Base-by-base conservation (phyloP, 1,140 invertebrate genomes). In the Drosophila gunungcola region DNA sequence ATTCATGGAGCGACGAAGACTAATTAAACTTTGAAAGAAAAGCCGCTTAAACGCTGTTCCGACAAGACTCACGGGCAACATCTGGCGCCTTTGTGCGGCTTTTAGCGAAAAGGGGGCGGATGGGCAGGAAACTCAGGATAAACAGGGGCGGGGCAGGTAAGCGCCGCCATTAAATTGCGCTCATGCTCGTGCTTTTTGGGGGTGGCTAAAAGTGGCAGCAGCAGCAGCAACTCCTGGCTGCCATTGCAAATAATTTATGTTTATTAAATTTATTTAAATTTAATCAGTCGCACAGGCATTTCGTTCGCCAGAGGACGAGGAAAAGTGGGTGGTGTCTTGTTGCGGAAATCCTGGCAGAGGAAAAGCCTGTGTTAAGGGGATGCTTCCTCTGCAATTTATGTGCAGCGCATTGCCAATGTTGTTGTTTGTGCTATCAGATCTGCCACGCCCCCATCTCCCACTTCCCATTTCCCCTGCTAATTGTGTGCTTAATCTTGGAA, bases 181-280 rank as follows among this genome's bases (percentile, higher is more conserved):
- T 70, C 77, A 39, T 63, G 55, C 53, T 64, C 77, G 42, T n/a
- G 39, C 70, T 61, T 42, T 34, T 57, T 73, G 64, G 62, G 74
- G 82, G 54, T 76, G 81, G 76, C 39, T 52, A 52, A 52, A 39
- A 45, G 46, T 6, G n/a, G 48, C 46, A 13, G 46, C 27, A 32
- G 16, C 13, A 27, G 12, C 11, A 46, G 43, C 45, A 48, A 29
- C 48, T 73, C 25, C 58, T 42, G 78, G 63, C 48, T 73, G 76
- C 57, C 53, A 74, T 84, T 90, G 85, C 81, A 90, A 90, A 90
- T 86, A 90, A 90, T 90, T 90, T 90, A 90, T 90, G 86, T 90
- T 90, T 90, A 90, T 90, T 90, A 90, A 91, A 90, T 90, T 90
- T 90, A 90, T 90, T 90, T 90, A 90, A 90, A 90, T 90, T 90